Evolutionary conservation across 1,140 invertebrate genomes (phyloP).

Genomic region (Drosophila subpulchrella): DNA sequence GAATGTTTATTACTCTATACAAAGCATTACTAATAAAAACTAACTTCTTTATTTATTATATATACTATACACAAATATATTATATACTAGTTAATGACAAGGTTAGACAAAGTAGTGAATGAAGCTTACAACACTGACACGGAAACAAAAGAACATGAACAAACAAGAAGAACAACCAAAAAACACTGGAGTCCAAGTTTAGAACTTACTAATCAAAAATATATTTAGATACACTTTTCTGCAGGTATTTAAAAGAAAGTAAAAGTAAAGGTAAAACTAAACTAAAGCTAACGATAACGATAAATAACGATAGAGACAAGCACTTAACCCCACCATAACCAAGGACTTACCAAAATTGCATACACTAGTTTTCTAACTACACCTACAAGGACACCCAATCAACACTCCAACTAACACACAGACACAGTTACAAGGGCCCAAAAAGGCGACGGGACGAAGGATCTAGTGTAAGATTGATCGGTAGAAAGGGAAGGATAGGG

Average conservation of each 20-base stretch:
- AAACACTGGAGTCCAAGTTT: constrained; percentile 83
- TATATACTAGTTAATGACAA: constrained; percentile 71
- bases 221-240: constrained; percentile 83
- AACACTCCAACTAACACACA: constrained; percentile 29
- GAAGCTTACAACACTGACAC: constrained; percentile 75
- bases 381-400: constrained; percentile 38
- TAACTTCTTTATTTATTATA: constrained; percentile 69
- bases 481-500: constrained; percentile 18
- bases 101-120: constrained; percentile 75
- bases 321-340: constrained; percentile 80
- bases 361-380: constrained; percentile 67
- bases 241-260: constrained; percentile 73
- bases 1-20: constrained; percentile 71
- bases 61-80: constrained; percentile 46
- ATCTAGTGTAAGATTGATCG: constrained; percentile 18
- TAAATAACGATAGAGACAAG: constrained; percentile 63
- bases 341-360: constrained; percentile 77
- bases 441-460: constrained; percentile 24
- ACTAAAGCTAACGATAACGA: constrained; percentile 47
- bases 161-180: constrained; percentile 57
- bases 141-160: constrained; percentile 53
- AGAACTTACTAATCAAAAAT: constrained; percentile 83
- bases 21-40: constrained; percentile 61
- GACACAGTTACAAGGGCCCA: constrained; percentile 71
- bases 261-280: constrained; percentile 50